A percentile compares a stretch with the other conserved stretches of the same genome.
Evolutionary conservation across 2,888 invertebrate genomes (phyloP).

Genomic region (Troilus luridus): DNA sequence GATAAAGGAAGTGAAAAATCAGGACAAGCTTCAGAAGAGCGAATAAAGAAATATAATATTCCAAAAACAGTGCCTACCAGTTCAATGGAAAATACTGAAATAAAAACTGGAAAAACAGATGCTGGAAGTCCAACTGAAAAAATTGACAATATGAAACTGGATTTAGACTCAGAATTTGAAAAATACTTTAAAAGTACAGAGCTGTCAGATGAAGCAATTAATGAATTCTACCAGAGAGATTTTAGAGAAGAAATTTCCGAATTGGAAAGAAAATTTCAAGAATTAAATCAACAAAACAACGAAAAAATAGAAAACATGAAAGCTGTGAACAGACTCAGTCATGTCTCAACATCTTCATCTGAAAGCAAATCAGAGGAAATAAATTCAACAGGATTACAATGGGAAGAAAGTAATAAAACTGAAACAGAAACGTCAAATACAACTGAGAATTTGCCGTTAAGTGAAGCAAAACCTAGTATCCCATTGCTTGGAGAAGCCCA

Average conservation of each 20-base stretch:
- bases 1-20: not conserved
- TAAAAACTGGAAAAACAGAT: not conserved
- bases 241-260: conserved; percentile 51
- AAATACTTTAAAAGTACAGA: conserved; percentile 41
- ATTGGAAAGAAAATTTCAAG: conserved; percentile 54
- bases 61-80: not conserved
- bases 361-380: conserved; percentile 37
- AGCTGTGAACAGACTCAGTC: conserved; percentile 5
- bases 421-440: not conserved
- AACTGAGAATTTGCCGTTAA: not conserved
- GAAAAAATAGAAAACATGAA: conserved; percentile 35
- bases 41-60: not conserved
- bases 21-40: not conserved
- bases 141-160: conserved; percentile 50
- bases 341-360: not conserved
- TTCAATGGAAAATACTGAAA: not conserved
- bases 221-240: conserved; percentile 48
- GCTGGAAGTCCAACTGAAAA: not conserved
- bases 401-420: not conserved
- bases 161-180: conserved; percentile 55
- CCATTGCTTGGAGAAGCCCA: conserved; percentile 61
- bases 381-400: not conserved
- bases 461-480: not conserved
- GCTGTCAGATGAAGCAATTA: conserved; percentile 49
- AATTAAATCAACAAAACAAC: conserved; percentile 23